Base-by-base conservation (phyloP, 2,797 vertebrate genomes). In the Acanthurus leucopareius region DNA sequence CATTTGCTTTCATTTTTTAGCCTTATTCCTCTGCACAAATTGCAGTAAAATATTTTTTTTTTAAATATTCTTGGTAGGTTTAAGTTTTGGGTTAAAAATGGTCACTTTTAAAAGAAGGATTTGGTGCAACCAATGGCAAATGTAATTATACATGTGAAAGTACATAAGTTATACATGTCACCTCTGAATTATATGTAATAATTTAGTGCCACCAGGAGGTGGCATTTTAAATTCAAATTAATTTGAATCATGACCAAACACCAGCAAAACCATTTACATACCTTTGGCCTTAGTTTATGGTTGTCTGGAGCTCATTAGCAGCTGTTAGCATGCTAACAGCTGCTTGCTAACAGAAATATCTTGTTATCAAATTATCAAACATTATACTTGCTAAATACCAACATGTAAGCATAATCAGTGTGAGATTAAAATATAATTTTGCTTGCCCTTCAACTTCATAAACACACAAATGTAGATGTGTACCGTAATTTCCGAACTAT, bases 1-100 rank as follows among this genome's bases (percentile, higher is more conserved):
- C 28, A 32, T 74, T 83, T 67, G 2, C 66, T 77, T 73, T 83
- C 5, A 20, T 66, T 45, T n/a, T 25, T 7, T 10, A 73, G 57
- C 63, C 44, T 32, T 28, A 22, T 42, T 54, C 62, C 62, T 79
- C 53, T 63, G 17, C 28, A 60, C 19, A 40, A 14, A 67, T 32
- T n/a, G 54, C 16, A 25, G n/a, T 53, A 19, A 42, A 72, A 72
- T 38, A 25, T 6, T 65, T 3, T 25, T 10, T 51, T 19, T 22
- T 9, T 16, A 42, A 47, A 32, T 58, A 45, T 69, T 48, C 60
- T 11, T 47, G 14, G 69, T 14, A 42, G 28, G 14, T 69, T 60
- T 14, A 38, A 49, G 2, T 28, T 13, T 8, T 45, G 60, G 35
- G 1, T 5, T 70, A 28, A 7, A 57, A 19, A 54, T 48, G 45